Conservation (phyloP, 2,888 invertebrate genomes). For the Sphinx pinastri region DNA sequence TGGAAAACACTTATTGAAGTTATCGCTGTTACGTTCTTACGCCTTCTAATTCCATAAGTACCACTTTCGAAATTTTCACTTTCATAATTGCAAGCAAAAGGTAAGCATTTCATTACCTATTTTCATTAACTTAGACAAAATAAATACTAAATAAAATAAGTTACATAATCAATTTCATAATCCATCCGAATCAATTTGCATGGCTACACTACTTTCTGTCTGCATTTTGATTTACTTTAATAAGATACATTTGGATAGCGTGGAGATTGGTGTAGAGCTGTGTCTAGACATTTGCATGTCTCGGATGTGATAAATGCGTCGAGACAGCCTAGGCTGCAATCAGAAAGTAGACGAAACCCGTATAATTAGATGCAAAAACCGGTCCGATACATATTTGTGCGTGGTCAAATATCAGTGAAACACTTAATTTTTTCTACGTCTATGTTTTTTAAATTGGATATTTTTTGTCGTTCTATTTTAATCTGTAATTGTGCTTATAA, state of each 20-base stretch:
- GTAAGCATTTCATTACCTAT: background rate
- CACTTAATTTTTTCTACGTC: conserved; percentile 23
- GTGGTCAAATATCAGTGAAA: conserved; percentile 23
- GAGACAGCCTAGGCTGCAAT: conserved; percentile 37
- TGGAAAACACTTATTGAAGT: background rate
- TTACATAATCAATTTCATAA: background rate
- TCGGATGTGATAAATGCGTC: conserved; percentile 23
- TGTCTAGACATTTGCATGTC: conserved; percentile 12
- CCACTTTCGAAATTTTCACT: background rate
- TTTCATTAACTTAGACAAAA: no score
- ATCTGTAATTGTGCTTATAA: no score
- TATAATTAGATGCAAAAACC: conserved; percentile 33
- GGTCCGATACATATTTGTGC: conserved; percentile 7
- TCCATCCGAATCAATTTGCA: conserved; percentile 5
- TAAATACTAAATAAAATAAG: no score
- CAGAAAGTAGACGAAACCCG: conserved; percentile 38
- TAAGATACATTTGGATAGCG: background rate
- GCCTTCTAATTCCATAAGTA: no score
- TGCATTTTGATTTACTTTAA: background rate
- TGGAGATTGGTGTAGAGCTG: conserved; percentile 4
- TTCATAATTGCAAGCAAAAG: background rate
- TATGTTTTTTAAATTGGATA: conserved; percentile 19
- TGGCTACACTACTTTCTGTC: conserved; percentile 13
- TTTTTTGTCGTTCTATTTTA: background rate
- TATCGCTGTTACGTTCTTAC: background rate